These are phyloP conservation scores for Idaea dimidiata DNA, from an alignment of 2,888 invertebrate species.

Conservation along the genomic window DNA sequence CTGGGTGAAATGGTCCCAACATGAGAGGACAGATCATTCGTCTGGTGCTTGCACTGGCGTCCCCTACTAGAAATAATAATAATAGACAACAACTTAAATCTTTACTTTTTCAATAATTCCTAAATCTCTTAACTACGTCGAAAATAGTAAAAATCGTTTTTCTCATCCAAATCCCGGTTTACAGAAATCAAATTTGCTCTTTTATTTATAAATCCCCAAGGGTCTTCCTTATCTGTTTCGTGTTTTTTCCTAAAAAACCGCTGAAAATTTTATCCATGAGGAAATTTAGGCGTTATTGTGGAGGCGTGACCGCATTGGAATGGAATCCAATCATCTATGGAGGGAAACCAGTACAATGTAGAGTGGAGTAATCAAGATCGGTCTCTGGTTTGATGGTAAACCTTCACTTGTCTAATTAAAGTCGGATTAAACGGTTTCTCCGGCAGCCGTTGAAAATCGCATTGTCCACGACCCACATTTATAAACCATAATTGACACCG, in stretches of 20 bases:
- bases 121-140: neutral
- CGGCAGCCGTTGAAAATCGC: conserved; percentile 28
- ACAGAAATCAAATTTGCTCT: conserved; percentile 1
- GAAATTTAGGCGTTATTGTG: conserved; percentile 2
- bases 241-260: neutral
- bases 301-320: conserved; percentile 13
- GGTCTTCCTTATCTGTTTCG: neutral
- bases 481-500: conserved; percentile 42
- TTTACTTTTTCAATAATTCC: neutral
- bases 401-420: conserved; percentile 39
- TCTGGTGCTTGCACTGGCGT: too few relatives aligned
- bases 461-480: conserved; percentile 45
- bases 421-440: conserved; percentile 22
- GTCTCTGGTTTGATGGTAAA: conserved; percentile 29
- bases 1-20: too few relatives aligned
- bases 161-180: neutral
- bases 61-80: too few relatives aligned
- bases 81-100: neutral
- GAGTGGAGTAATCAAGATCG: conserved; percentile 27
- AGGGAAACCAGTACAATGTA: conserved; percentile 29
- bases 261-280: neutral
- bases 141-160: neutral
- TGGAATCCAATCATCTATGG: conserved; percentile 28
- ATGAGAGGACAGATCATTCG: too few relatives aligned
- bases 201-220: neutral